These are phyloP conservation scores for Zonotrichia albicollis DNA, from an alignment of 2,797 vertebrate genomes.

Conservation along the genomic window DNA sequence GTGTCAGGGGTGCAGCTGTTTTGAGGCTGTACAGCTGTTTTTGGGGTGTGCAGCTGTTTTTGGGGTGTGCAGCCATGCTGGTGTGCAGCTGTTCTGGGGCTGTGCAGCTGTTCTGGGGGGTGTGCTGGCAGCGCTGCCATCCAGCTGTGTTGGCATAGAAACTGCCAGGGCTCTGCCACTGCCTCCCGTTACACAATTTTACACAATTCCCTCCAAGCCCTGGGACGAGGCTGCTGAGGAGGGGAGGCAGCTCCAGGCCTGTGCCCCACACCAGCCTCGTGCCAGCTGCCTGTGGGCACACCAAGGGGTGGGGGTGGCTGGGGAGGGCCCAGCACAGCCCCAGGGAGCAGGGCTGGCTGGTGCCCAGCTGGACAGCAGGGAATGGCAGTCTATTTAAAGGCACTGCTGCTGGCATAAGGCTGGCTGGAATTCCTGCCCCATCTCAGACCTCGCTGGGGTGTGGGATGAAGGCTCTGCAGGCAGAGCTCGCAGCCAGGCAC, in stretches of 20 bases:
- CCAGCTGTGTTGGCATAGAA: constrained; percentile 64
- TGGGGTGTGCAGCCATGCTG: not conserved
- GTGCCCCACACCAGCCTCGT: not conserved
- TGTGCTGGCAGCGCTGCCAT: not conserved
- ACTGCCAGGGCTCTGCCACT: not conserved
- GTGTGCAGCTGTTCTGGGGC: not conserved
- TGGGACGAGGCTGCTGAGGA: not conserved
- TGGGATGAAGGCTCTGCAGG: accelerated
- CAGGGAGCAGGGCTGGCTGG: accelerated
- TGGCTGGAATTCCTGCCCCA: not conserved
- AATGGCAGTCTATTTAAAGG: not conserved
- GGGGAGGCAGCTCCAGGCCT: not conserved
- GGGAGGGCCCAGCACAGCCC: not conserved
- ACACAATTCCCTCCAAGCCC: not conserved
- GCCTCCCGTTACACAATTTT: not conserved
- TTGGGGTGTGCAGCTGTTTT: not conserved
- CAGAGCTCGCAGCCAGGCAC: no score
- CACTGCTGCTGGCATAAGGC: not conserved
- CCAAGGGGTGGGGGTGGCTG: accelerated
- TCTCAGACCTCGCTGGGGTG: accelerated
- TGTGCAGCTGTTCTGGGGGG: not conserved
- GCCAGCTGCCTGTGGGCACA: not conserved
- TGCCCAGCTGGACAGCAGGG: not conserved
- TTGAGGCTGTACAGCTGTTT: not conserved
- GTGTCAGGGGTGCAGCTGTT: not conserved